These are phyloP conservation scores for Gonatopus flavifemur DNA, from an alignment of 1,140 invertebrate species.

Conservation along the genomic window DNA sequence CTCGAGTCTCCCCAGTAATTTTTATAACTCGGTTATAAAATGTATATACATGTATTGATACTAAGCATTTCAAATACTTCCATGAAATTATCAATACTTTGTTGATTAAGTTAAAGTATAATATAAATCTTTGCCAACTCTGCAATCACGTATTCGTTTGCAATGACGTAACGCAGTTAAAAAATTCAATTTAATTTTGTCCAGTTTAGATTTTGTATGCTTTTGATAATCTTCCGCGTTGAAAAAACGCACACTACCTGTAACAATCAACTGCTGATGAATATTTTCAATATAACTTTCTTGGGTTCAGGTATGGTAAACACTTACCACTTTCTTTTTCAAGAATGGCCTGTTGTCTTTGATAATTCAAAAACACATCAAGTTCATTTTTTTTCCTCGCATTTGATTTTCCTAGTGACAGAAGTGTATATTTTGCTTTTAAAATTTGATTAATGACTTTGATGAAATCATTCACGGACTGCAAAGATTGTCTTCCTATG, in stretches of 20 bases:
- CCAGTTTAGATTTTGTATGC: conserved; percentile 41
- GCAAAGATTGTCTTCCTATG: conserved; percentile 42
- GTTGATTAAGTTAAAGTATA: conserved; percentile 44
- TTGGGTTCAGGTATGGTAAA: not conserved
- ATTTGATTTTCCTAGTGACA: conserved; percentile 38
- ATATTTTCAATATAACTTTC: too few species aligned
- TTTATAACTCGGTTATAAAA: too few species aligned
- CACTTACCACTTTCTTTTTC: conserved; percentile 30
- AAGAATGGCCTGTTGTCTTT: conserved; percentile 35
- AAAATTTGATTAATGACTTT: conserved; percentile 43
- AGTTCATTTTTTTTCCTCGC: conserved; percentile 49
- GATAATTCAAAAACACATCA: conserved; percentile 43
- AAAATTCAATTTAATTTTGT: conserved; percentile 50
- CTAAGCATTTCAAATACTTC: too few species aligned
- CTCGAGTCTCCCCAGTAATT: too few species aligned
- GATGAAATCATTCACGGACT: conserved; percentile 41
- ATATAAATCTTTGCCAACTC: conserved; percentile 37
- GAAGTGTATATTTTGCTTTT: conserved; percentile 43
- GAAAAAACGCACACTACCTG: conserved; percentile 46
- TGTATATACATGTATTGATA: too few species aligned
- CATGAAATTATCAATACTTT: too few species aligned
- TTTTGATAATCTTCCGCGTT: conserved; percentile 46
- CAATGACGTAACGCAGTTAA: conserved; percentile 46
- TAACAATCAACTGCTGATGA: conserved; percentile 27
- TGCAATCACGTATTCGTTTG: conserved; percentile 43